A percentile compares a stretch with the other conserved stretches of the same genome.
Evolutionary conservation across 2,888 invertebrate genomes (phyloP).

Genomic region (Heliconius hortense): DNA sequence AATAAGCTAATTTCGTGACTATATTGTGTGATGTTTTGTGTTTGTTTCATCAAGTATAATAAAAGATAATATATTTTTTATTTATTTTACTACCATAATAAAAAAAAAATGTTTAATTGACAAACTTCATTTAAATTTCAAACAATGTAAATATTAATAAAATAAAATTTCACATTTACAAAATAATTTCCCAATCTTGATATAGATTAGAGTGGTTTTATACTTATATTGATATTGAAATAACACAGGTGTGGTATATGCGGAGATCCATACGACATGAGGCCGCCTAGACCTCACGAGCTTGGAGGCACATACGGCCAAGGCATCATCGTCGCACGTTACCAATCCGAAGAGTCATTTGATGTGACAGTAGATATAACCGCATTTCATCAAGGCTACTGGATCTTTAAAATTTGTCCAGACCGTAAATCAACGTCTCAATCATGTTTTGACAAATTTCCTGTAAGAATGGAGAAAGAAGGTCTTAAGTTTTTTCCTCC

Average conservation of each 20-base stretch:
- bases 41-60: background rate
- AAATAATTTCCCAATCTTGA: background rate
- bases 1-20: background rate
- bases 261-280: constrained; percentile 89
- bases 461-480: constrained; percentile 81
- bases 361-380: constrained; percentile 88
- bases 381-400: constrained; percentile 91
- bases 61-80: background rate
- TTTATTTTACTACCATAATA: background rate
- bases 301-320: constrained; percentile 90
- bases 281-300: constrained; percentile 87
- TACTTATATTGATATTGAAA: background rate
- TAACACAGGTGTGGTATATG: constrained; percentile 87
- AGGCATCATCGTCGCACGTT: constrained; percentile 87
- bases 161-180: background rate
- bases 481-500: constrained; percentile 86
- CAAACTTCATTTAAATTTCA: too few relatives aligned
- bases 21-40: background rate
- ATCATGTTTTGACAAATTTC: constrained; percentile 86
- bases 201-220: background rate
- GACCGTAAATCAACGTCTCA: constrained; percentile 86
- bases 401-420: constrained; percentile 90
- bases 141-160: background rate
- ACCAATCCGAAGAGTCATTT: constrained; percentile 84
- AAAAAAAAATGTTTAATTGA: too few relatives aligned